Evolutionary conservation across 2,888 invertebrate genomes (phyloP).

Genomic region (Geotrupes spiniger): DNA sequence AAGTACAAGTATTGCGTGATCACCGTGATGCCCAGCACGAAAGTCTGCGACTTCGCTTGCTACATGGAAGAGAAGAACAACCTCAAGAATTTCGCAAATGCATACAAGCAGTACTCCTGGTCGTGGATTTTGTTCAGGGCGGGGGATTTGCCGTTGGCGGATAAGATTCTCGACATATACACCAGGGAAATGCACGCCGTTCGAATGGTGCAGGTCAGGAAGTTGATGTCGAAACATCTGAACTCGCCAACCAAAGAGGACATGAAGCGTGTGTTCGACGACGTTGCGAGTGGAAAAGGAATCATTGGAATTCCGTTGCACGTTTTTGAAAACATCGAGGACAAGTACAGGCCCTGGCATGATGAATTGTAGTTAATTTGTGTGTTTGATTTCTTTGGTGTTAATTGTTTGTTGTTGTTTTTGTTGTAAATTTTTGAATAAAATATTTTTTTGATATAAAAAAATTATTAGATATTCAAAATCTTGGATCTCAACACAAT

Average conservation of each 20-base stretch:
- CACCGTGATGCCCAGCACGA: conserved; percentile 3
- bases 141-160: conserved; percentile 12
- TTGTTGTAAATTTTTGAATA: too few species aligned
- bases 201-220: conserved; percentile 16
- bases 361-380: too few species aligned
- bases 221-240: conserved; percentile 12
- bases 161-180: conserved; percentile 10
- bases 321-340: conserved; percentile 13
- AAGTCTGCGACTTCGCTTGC: conserved; percentile 12
- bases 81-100: conserved; percentile 5
- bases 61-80: conserved; percentile 2
- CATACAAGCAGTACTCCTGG: conserved; percentile 12
- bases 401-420: too few species aligned
- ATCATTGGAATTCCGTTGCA: conserved; percentile 13
- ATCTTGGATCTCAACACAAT: too few species aligned
- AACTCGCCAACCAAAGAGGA: conserved; percentile 2
- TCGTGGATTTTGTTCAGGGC: conserved; percentile 14
- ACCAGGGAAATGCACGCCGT: conserved; percentile 8
- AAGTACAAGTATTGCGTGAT: conserved; percentile 18
- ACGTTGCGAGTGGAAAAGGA: conserved; percentile 12
- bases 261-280: conserved; percentile 10
- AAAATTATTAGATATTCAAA: too few species aligned
- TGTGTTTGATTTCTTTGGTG: too few species aligned
- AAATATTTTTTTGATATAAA: too few species aligned
- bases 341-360: too few species aligned